Conservation (phyloP, 2,797 vertebrate genomes). For the Oophaga sylvatica region DNA sequence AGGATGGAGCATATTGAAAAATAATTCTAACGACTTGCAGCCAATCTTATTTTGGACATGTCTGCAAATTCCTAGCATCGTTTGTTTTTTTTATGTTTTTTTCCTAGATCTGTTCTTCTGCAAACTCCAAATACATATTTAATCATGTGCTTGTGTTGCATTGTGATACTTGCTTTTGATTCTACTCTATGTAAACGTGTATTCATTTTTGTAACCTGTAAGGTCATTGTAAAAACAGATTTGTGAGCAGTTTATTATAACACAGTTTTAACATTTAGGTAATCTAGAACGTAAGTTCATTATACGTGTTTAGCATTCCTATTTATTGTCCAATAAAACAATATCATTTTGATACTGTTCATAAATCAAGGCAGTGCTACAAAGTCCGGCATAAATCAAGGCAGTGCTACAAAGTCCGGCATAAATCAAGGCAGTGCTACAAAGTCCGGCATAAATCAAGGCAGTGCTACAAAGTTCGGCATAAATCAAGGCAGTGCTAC, state of each 20-base stretch:
- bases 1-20: slow-evolving; percentile 58
- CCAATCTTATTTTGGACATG: slow-evolving; percentile 60
- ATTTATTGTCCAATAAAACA: slow-evolving; percentile 54
- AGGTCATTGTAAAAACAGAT: slow-evolving; percentile 52
- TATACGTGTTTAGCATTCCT: slow-evolving; percentile 33
- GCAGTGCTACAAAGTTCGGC: not conserved
- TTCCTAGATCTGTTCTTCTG: slow-evolving; percentile 44
- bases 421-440: too few relatives aligned
- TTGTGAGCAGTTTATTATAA: slow-evolving; percentile 56
- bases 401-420: too few relatives aligned
- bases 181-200: slow-evolving; percentile 28
- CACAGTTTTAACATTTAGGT: slow-evolving; percentile 41
- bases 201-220: slow-evolving; percentile 44
- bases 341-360: slow-evolving; percentile 25
- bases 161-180: slow-evolving; percentile 38
- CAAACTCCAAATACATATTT: slow-evolving; percentile 55
- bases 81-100: slow-evolving; percentile 26
- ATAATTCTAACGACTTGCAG: slow-evolving; percentile 61
- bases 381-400: not conserved
- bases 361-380: too few relatives aligned
- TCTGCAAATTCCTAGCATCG: slow-evolving; percentile 54
- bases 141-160: slow-evolving; percentile 35
- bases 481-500: slow-evolving; percentile 18
- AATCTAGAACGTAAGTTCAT: slow-evolving; percentile 35
- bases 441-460: too few relatives aligned